These are phyloP conservation scores for Graphium colonna DNA, from an alignment of 2,888 invertebrate species.

Conservation along the genomic window DNA sequence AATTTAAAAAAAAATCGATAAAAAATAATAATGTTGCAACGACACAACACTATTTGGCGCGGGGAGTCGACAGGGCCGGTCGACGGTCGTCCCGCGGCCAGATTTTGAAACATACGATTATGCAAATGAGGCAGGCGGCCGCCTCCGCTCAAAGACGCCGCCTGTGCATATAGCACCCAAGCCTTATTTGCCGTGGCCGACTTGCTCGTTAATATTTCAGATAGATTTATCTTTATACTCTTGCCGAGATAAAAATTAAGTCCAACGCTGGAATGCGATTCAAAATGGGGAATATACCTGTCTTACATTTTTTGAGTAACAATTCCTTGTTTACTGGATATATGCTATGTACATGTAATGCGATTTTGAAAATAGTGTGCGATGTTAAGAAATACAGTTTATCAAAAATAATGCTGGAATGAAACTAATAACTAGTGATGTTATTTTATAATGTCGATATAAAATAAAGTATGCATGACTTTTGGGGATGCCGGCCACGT, in stretches of 20 bases:
- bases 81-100: conserved; percentile 50
- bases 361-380: no score
- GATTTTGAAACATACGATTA: conserved; percentile 63
- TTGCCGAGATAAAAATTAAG: conserved; percentile 19
- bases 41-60: conserved; percentile 21
- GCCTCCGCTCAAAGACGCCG: conserved; percentile 53
- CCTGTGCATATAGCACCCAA: conserved; percentile 47
- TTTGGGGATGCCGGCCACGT: no score
- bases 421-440: no score
- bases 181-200: conserved; percentile 38
- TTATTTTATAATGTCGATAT: no score
- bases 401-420: no score
- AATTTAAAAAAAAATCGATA: not conserved
- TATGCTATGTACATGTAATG: no score
- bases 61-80: conserved; percentile 42
- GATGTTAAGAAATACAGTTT: no score
- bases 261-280: conserved; percentile 12
- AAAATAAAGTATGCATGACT: no score
- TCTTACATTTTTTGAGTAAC: no score
- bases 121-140: conserved; percentile 62
- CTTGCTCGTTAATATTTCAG: conserved; percentile 19
- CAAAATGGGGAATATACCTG: not conserved
- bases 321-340: no score
- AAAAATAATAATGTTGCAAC: not conserved
- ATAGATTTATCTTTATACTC: conserved; percentile 19